phyloP scores from a whole-genome alignment of 2,113 vertebrate genomes.

The Lepus europaeus region DNA sequence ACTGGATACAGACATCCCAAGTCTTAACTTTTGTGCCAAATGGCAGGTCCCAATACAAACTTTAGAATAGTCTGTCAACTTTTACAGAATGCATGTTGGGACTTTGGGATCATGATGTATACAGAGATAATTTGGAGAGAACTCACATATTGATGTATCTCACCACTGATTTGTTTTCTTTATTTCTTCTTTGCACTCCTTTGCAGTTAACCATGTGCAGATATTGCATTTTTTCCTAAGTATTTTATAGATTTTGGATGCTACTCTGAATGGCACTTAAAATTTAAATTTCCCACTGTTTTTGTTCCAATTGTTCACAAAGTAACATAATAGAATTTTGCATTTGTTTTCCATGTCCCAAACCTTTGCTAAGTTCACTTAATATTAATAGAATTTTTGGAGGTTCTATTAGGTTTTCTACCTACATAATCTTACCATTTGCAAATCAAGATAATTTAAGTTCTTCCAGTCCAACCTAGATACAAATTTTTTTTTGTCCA shows the following conservation, averaged over 20 bases:
- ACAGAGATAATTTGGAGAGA: neutral
- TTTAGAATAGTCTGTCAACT: constrained; percentile 40
- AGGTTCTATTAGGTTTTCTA: neutral
- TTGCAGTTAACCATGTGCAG: neutral
- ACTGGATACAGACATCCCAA: too few species aligned
- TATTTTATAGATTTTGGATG: neutral
- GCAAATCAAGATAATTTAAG: constrained; percentile 37
- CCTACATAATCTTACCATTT: neutral
- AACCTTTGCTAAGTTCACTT: neutral
- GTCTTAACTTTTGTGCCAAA: too few species aligned
- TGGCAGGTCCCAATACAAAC: neutral
- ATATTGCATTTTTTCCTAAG: neutral
- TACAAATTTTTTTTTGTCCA: neutral
- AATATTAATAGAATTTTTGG: neutral
- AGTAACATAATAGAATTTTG: neutral
- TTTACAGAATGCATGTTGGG: neutral
- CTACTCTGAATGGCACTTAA: neutral
- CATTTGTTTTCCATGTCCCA: neutral
- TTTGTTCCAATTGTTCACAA: neutral
- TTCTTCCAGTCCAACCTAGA: neutral
- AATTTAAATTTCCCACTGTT: constrained; percentile 13
- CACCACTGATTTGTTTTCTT: neutral
- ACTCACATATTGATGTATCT: neutral
- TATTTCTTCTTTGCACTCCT: neutral
- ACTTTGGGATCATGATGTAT: neutral